These are phyloP conservation scores for Augochlorella aurata DNA, from an alignment of 2,888 invertebrate genomes.

Conservation along the genomic window DNA sequence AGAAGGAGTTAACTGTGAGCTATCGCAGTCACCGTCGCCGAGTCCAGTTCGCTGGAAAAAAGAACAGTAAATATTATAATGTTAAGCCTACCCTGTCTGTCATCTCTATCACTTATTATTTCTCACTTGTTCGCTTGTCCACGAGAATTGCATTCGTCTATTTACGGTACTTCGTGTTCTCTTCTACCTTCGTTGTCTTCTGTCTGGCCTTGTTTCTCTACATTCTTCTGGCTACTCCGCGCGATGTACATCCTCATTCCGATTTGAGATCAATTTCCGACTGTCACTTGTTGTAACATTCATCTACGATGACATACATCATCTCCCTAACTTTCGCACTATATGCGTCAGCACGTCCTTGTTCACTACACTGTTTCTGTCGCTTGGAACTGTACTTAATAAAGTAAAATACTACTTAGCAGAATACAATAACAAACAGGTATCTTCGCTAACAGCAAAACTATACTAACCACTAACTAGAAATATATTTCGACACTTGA, in stretches of 20 bases:
- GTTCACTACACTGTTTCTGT: neutral
- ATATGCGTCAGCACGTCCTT: neutral
- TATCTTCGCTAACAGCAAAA: constrained; percentile 1
- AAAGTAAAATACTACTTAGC: constrained; percentile 1
- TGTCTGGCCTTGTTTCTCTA: constrained; percentile 30
- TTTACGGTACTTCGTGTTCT: constrained; percentile 32
- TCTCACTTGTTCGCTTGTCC: constrained; percentile 38
- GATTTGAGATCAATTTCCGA: constrained; percentile 12
- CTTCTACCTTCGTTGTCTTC: constrained; percentile 8
- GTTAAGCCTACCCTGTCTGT: constrained; percentile 48
- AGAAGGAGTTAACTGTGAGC: constrained; percentile 39
- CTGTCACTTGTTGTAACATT: neutral
- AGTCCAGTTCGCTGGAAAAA: constrained; percentile 67
- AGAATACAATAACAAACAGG: neutral
- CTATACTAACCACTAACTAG: neutral
- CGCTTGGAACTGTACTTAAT: neutral
- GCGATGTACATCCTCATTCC: neutral
- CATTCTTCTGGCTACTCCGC: constrained; percentile 8
- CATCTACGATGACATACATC: neutral
- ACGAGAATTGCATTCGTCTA: constrained; percentile 13
- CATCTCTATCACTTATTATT: constrained; percentile 26
- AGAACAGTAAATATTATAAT: constrained; percentile 72
- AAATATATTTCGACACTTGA: constrained; percentile 16
- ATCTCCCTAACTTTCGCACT: neutral
- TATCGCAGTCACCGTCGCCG: constrained; percentile 70